phyloP scores from a whole-genome alignment of 1,140 invertebrate species.

The Drosophila varians region DNA sequence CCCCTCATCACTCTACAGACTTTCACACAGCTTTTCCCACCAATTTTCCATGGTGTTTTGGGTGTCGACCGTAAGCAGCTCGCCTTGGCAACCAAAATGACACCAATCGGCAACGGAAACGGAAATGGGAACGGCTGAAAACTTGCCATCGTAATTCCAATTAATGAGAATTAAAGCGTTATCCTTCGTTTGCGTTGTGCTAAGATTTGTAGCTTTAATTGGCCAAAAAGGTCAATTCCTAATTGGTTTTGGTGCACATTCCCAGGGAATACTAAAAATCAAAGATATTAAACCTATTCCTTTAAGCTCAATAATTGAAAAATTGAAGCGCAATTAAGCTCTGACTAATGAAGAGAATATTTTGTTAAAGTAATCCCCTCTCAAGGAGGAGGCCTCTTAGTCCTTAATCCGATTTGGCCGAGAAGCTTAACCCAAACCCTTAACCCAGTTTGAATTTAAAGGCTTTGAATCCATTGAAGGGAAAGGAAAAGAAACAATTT shows the following conservation, averaged over 20 bases:
- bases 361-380: conserved; percentile 8
- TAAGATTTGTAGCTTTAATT: conserved; percentile 48
- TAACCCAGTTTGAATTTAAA: too few species aligned
- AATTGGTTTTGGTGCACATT: background rate
- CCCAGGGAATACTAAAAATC: background rate
- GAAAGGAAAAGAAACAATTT: conserved; percentile 1
- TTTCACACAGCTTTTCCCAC: conserved; percentile 3
- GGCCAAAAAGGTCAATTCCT: too few species aligned
- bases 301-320: background rate
- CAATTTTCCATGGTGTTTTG: conserved; percentile 32
- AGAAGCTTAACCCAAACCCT: conserved; percentile 14
- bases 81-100: conserved; percentile 52
- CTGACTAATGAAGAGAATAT: background rate
- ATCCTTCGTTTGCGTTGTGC: conserved; percentile 28
- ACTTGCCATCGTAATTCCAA: conserved; percentile 68
- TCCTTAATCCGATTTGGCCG: conserved; percentile 32
- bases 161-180: conserved; percentile 78
- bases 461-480: too few species aligned
- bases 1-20: background rate
- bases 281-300: background rate
- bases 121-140: conserved; percentile 29
- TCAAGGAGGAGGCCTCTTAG: conserved; percentile 10
- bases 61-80: conserved; percentile 49
- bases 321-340: background rate
- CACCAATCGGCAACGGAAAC: conserved; percentile 33